Evolutionary conservation across 2,113 vertebrate genomes (phyloP), one percentile per base, ranked within the genome.

Genomic region (Pseudopodoces humilis): DNA sequence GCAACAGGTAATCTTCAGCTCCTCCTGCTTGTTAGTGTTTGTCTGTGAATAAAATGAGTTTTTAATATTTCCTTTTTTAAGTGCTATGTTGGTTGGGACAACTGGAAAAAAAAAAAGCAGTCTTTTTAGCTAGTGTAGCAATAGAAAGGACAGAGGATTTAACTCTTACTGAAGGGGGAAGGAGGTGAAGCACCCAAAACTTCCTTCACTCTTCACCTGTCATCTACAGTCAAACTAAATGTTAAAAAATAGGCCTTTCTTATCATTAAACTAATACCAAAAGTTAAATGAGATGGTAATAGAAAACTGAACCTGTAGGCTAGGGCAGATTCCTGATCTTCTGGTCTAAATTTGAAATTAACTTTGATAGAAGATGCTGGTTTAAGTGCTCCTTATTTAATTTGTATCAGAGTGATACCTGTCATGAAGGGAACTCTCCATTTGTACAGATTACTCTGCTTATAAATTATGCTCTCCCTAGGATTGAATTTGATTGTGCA

Each of bases 1-100:
- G 99, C 99, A 92, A 99, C 99, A 98, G 99, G 99, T 99, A 98
- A 80, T 43, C 19, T 83, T 71, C 58, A n/a, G 4, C 35, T 86
- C 74, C 67, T 92, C 35, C 74, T 89, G 43, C n/a, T 86, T 82
- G 30, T 53, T 88, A 58, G 10, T 50, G 5, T 67, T 58, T 83
- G 37, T 63, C 27, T 81, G 28, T 67, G 50, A 53, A 60, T 83
- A 65, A 89, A 71, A 2, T 11, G 43, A 17, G 5, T 25, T 92
- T 87, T 79, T 77, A 55, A 47, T 55, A 37, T 1, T 87, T 33
- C 8, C 13, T 33, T 62, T 91, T 88, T 88, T 17, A 53, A 56
- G 20, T 67, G 52, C 10, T 55, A 46, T 50, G 19, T 33, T 59
- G 9, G 5, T 77, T 86, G 35, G 35, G 27, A 69, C 35, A 89